Conservation (phyloP, 2,797 vertebrate species). For the Eleutherodactylus coqui region DNA sequence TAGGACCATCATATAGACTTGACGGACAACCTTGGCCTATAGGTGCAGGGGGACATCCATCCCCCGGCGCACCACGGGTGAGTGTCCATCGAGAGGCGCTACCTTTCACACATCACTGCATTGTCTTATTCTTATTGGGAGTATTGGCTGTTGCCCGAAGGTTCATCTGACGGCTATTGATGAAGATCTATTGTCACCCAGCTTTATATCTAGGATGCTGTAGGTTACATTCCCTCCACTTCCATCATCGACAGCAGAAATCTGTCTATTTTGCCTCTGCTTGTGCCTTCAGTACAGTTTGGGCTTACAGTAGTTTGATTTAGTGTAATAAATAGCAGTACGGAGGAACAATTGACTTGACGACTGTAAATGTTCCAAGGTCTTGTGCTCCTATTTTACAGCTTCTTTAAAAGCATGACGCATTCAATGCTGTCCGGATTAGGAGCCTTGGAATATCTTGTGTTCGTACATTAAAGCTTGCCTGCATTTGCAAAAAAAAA, state of each 20-base stretch:
- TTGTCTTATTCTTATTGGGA: too few species aligned
- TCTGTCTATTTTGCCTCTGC: not conserved
- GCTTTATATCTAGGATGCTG: not conserved
- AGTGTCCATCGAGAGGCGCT: too few species aligned
- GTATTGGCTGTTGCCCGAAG: too few species aligned
- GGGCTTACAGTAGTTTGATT: not conserved
- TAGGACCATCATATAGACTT: too few species aligned
- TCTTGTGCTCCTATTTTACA: slow-evolving; percentile 7
- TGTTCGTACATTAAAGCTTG: slow-evolving; percentile 7
- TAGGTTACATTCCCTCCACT: not conserved
- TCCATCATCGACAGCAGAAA: not conserved
- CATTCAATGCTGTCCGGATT: not conserved
- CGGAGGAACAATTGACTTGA: not conserved
- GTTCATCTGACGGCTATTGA: too few species aligned
- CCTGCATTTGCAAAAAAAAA: slow-evolving; percentile 32
- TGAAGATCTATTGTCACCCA: too few species aligned
- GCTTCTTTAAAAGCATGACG: slow-evolving; percentile 15
- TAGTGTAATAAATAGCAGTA: not conserved
- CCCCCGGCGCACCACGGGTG: too few species aligned
- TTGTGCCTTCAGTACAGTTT: not conserved
- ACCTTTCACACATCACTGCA: too few species aligned
- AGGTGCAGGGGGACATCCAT: too few species aligned
- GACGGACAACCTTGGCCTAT: too few species aligned
- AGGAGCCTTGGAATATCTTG: slow-evolving; percentile 49
- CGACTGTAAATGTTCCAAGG: slow-evolving; percentile 2